Conservation (phyloP, 2,888 invertebrate genomes). For the Tenthredo distinguenda region DNA sequence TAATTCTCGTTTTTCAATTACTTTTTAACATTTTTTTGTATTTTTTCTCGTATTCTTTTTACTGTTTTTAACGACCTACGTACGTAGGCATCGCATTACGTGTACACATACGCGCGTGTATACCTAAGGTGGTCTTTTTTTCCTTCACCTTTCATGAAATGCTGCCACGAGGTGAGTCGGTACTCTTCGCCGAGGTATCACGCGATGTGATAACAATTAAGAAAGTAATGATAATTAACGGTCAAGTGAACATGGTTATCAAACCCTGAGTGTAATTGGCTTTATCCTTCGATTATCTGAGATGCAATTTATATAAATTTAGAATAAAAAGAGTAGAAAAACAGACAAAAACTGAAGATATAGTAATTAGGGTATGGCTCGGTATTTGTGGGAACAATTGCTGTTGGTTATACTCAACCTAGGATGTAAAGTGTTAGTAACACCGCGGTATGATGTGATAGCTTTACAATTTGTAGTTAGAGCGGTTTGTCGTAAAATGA, state of each 20-base stretch:
- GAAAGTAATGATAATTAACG: slow-evolving; percentile 26
- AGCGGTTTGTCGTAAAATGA: slow-evolving; percentile 30
- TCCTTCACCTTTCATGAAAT: slow-evolving; percentile 14
- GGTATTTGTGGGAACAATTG: slow-evolving; percentile 20
- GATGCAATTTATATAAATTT: neutral
- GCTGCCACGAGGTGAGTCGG: neutral
- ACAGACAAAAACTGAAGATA: neutral
- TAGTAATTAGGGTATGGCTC: neutral
- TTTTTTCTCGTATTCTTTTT: neutral
- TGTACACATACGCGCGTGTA: neutral
- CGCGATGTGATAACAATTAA: slow-evolving; percentile 43
- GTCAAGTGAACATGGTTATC: neutral
- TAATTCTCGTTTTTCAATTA: slow-evolving; percentile 46
- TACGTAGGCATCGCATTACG: slow-evolving; percentile 23
- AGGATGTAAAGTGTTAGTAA: slow-evolving; percentile 1
- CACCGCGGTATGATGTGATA: slow-evolving; percentile 23
- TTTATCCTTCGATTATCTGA: neutral
- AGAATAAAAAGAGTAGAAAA: neutral
- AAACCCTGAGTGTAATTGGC: neutral
- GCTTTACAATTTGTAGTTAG: slow-evolving; percentile 41
- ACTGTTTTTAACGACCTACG: neutral
- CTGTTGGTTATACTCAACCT: neutral
- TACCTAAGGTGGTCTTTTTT: neutral
- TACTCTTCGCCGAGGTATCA: slow-evolving; percentile 25
- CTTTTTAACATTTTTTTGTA: neutral